These are phyloP conservation scores for Glaucopsyche alexis DNA, from an alignment of 2,888 invertebrate genomes.

Conservation along the genomic window DNA sequence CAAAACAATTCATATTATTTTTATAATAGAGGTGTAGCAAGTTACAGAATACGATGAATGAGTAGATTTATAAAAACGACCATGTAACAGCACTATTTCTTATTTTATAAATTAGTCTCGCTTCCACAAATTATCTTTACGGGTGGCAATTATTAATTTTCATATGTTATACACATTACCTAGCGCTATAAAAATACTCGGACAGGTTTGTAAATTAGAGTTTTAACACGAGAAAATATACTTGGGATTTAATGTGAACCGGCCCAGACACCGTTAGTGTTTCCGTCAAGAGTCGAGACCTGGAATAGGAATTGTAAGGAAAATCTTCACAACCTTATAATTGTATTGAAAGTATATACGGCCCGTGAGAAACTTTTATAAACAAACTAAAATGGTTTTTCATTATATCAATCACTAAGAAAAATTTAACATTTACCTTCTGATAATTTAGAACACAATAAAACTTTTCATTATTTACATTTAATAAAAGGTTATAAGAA, in stretches of 20 bases:
- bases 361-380: not conserved
- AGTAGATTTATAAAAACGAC: not conserved
- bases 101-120: constrained; percentile 8
- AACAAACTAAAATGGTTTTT: not conserved
- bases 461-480: no score
- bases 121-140: constrained; percentile 14
- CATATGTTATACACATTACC: constrained; percentile 18
- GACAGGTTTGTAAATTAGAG: constrained; percentile 19
- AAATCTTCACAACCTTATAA: constrained; percentile 2
- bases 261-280: constrained; percentile 14
- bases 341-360: not conserved
- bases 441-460: no score
- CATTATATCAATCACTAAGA: no score
- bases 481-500: no score
- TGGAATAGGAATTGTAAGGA: constrained; percentile 9
- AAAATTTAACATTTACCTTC: no score
- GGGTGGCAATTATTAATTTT: constrained; percentile 25
- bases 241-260: constrained; percentile 7
- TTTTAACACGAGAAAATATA: constrained; percentile 11
- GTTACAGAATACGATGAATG: not conserved
- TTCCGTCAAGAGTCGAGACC: constrained; percentile 1
- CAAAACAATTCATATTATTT: not conserved
- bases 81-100: not conserved
- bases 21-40: not conserved
- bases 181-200: constrained; percentile 19